Conservation (phyloP, 2,888 invertebrate species). For the Clunio marinus region DNA sequence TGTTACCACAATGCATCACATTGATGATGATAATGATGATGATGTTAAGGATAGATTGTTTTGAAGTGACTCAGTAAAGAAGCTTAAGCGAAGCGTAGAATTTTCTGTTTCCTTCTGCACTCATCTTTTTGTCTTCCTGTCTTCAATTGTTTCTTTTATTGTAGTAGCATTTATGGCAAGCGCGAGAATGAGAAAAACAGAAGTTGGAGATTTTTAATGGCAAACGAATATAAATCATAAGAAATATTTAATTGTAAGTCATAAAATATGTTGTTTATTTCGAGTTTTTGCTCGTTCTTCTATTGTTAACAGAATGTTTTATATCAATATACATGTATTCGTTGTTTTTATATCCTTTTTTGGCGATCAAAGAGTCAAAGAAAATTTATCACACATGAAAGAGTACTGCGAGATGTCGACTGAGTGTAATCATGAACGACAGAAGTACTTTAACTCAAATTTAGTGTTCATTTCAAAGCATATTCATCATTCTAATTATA, state of each 20-base stretch:
- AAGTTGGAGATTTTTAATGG: conserved; percentile 32
- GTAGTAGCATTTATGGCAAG: conserved; percentile 17
- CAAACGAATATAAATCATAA: conserved; percentile 32
- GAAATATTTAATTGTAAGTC: conserved; percentile 32
- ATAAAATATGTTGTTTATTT: conserved; percentile 28
- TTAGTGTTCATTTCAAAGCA: background rate
- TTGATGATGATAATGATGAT: too few species aligned
- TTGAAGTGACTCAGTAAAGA: too few species aligned
- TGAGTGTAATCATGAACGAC: background rate
- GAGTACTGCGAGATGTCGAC: background rate
- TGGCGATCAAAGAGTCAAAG: background rate
- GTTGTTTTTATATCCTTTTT: conserved; percentile 16
- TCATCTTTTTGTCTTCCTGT: too few species aligned
- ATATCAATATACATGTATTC: background rate
- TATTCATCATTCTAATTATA: conserved; percentile 16
- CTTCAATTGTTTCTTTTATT: background rate
- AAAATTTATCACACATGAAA: background rate
- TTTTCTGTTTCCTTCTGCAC: too few species aligned
- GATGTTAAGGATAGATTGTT: too few species aligned
- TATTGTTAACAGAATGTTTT: conserved; percentile 32
- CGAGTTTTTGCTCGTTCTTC: background rate
- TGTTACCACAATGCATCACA: too few species aligned
- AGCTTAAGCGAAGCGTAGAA: too few species aligned
- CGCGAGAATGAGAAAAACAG: background rate
- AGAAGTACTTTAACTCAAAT: conserved; percentile 12